These are phyloP conservation scores for human (Homo sapiens) DNA, from an alignment of 2,113 vertebrate species.

Conservation along the genomic window GRCh38 chr2:80234501-80235000, in stretches of 20 bases:
- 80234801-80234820: not conserved
- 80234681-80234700: not conserved
- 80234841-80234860: not conserved
- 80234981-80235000: not conserved
- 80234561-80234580: not conserved
- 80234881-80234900: not conserved
- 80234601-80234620: not conserved
- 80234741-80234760: not conserved
- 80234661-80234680: not conserved
- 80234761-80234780: not conserved
- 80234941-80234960: not conserved
- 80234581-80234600: not conserved
- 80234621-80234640: not conserved
- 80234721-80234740: not conserved
- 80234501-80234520: conserved; percentile 41
- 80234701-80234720: not conserved
- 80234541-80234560: not conserved
- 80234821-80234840: not conserved
- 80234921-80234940: not conserved
- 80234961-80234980: not conserved
- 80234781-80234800: not conserved
- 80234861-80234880: not conserved
- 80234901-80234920: not conserved
- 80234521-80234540: not conserved
- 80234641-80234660: not conserved